Base-by-base conservation (phyloP, 2,113 vertebrate species). In the Phalacrocorax aristotelis region DNA sequence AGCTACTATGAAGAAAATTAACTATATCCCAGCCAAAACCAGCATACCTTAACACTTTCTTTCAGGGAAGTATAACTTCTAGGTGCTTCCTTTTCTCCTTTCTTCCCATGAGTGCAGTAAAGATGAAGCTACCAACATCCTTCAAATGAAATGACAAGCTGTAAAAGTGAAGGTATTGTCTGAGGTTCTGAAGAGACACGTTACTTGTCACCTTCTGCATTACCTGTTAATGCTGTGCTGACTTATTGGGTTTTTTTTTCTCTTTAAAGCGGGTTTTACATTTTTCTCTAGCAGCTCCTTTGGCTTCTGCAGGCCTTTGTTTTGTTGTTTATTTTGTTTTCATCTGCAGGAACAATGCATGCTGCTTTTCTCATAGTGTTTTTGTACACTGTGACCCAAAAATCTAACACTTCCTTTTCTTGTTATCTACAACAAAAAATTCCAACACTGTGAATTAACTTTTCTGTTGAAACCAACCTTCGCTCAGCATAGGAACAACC, bases 141-240 rank as follows among this genome's bases (percentile, higher is more conserved):
- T 95, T 96, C 93, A 89, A 66, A 79, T 69, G 65, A 95, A 96
- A 82, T 52, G n/a, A 85, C 81, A 66, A 60, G 68, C 51, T 46
- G 30, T 69, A 79, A 94, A 94, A 94, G 57, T 85, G 38, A 42
- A 62, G 71, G 44, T 69, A 89, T 78, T 85, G 64, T 88, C 90
- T 91, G 89, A 26, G 54, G 52, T 32, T 93, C 93, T 90, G 83
- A 89, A 88, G 61, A 78, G 30, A 52, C 5, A 12, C 29, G 48
- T 52, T 96, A 92, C 55, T 89, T 89, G 66, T 95, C 80, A 78
- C 68, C 83, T 89, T 78, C 48, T n/a, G 30, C 20, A 3, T 71
- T 40, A 96, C 71, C 68, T 91, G 75, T 91, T 94, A 72, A 75
- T 42, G 74, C 80, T 92, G 38, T n/a, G 77, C 44, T 70, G 79